Evolutionary conservation across 2,888 invertebrate genomes (phyloP), one percentile per base, ranked within the genome.

Genomic region (Anagyrus pseudococci): DNA sequence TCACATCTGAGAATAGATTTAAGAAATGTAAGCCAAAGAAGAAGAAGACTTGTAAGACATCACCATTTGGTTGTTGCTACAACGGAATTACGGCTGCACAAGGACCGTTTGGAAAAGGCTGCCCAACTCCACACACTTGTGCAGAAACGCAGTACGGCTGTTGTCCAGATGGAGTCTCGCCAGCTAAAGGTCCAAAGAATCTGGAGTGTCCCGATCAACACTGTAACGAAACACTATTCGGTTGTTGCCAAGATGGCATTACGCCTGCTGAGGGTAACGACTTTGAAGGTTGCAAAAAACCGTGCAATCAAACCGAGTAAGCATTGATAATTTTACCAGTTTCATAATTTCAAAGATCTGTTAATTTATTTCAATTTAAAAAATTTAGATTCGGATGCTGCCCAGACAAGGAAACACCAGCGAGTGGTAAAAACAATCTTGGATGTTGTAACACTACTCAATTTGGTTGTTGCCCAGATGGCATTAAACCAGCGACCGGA

Each of bases 91-190:
- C 90, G 0, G 76, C 85, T 6, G 95, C 96, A 10, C 83, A 85
- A 72, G 96, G 94, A 73, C 92, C 94, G 13, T 94, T 94, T 71
- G 89, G 89, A 58, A 85, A 89, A 83, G 93, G 90, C 26, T 94
- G 94, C 73, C 86, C 86, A 0, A 85, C 85, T 57, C 87, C 88
- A 0, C 84, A 87, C 67, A 93, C 92, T 0, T 95, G 95, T 73
- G 84, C 86, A 33, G 91, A 93, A 57, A 88, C 92, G 0, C 83
- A 85, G 72, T 87, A 84, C 71, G 92, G 93, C 0, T 96, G 96
- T 77, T 96, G 96, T 75, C 85, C 88, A 13, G 94, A 95, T 77
- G 90, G 88, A 0, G 88, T 93, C 0, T 92, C 93, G 0, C 87
- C 91, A 2, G 91, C 93, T 0, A 78, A 82, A 58, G 94, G 94